A percentile compares a stretch with the other conserved stretches of the same genome.
Conservation (phyloP, 1,140 invertebrate species). For the Anadara kagoshimensis region DNA sequence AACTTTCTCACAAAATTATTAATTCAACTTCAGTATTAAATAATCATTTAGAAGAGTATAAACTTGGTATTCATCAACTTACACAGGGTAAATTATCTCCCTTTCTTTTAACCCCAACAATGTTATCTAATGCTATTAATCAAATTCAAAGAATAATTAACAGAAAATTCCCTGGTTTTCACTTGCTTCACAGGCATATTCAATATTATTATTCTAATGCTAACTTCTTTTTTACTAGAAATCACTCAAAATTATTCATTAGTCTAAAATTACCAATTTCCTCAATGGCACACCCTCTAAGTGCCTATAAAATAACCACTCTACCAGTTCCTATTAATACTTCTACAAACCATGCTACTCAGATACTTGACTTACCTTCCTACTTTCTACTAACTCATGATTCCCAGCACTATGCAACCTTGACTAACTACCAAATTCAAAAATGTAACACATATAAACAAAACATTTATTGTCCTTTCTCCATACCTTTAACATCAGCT, state of each 20-base stretch:
- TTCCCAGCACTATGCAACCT: conserved; percentile 2
- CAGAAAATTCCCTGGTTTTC: conserved; percentile 13
- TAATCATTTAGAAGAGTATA: conserved; percentile 19
- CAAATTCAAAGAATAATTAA: conserved; percentile 7
- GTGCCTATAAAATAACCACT: conserved; percentile 8
- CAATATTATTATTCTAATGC: conserved; percentile 21
- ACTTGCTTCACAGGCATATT: not conserved
- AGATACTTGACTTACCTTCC: conserved; percentile 3
- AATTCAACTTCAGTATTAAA: conserved; percentile 12
- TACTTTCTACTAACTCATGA: conserved; percentile 5
- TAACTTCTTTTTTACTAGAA: conserved; percentile 22
- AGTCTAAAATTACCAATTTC: conserved; percentile 23
- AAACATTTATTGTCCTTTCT: too few species aligned
- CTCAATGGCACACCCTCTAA: conserved; percentile 2
- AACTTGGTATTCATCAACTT: conserved; percentile 15
- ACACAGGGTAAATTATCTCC: conserved; percentile 15
- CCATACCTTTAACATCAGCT: too few species aligned
- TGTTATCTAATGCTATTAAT: not conserved
- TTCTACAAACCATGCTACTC: conserved; percentile 24
- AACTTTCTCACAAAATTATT: not conserved
- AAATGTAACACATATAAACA: too few species aligned
- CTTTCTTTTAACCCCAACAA: not conserved
- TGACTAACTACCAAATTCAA: not conserved
- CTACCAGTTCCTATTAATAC: conserved; percentile 26
- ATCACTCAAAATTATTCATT: conserved; percentile 21